These are phyloP conservation scores for Zosterops lateralis DNA, from an alignment of 2,113 vertebrate species.

Conservation along the genomic window DNA sequence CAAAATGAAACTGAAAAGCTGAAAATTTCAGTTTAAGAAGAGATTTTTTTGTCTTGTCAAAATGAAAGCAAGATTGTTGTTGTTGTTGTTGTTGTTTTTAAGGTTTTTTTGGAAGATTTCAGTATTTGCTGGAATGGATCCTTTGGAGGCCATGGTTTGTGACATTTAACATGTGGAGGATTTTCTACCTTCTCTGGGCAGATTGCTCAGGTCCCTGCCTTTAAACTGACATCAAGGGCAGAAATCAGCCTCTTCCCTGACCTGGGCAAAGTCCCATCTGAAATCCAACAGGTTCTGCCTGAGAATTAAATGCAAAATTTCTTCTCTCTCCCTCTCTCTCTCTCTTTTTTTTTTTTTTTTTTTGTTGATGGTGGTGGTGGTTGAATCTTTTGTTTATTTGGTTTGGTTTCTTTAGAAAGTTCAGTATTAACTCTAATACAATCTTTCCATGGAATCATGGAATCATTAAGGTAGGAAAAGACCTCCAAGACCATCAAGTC, in stretches of 20 bases:
- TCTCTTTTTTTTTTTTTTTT: no score
- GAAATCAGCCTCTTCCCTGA: not conserved
- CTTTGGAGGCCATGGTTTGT: not conserved
- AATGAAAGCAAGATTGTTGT: not conserved
- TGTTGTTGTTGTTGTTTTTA: no score
- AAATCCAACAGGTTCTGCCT: not conserved
- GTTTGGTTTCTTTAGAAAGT: not conserved
- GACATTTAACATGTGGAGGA: no score
- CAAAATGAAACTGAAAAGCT: not conserved
- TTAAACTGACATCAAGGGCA: not conserved
- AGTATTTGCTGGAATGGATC: not conserved
- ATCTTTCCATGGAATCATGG: not conserved
- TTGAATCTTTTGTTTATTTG: not conserved
- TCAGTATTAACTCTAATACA: not conserved
- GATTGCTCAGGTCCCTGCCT: not conserved
- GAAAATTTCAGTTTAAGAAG: not conserved
- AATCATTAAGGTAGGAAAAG: not conserved
- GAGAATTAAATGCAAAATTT: not conserved
- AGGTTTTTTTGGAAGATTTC: not conserved
- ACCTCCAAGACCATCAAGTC: not conserved
- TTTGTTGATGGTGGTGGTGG: no score
- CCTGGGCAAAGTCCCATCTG: not conserved
- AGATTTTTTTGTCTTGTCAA: not conserved
- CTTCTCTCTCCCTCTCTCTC: rapidly evolving
- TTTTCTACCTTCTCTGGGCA: not conserved